These are phyloP conservation scores for Montipora sp. DNA, from an alignment of 64 coral and sea anemone genomes.

Conservation along the genomic window DNA sequence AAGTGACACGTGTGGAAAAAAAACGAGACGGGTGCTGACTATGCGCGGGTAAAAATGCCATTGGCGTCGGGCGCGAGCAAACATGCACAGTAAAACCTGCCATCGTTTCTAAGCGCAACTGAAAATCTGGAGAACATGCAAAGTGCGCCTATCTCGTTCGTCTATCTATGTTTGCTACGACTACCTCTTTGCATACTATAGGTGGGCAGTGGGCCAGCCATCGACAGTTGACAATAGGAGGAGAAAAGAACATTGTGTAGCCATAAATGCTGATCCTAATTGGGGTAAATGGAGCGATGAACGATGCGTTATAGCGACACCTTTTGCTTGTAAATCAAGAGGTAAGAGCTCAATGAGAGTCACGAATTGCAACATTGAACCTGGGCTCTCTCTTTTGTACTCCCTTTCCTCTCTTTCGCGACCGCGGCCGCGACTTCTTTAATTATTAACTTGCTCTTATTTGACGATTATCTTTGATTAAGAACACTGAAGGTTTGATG, in stretches of 20 bases:
- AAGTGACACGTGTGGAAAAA: too few relatives aligned
- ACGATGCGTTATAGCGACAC: slow-evolving; percentile 42
- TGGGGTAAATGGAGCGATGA: slow-evolving; percentile 79
- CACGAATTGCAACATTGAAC: not conserved
- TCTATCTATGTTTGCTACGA: not conserved
- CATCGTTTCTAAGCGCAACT: too few relatives aligned
- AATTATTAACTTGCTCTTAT: too few relatives aligned
- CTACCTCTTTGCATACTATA: not conserved
- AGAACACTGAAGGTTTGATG: too few relatives aligned
- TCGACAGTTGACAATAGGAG: not conserved
- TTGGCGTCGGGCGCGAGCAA: not conserved
- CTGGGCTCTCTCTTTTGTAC: too few relatives aligned
- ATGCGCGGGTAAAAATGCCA: not conserved
- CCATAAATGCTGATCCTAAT: slow-evolving; percentile 60
- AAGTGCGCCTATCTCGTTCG: too few relatives aligned
- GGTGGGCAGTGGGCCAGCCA: slow-evolving; percentile 61
- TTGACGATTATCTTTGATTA: too few relatives aligned
- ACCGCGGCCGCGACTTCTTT: too few relatives aligned
- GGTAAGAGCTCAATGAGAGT: not conserved
- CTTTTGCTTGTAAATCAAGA: slow-evolving; percentile 71
- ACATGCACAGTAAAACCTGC: not conserved
- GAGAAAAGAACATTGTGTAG: slow-evolving; percentile 52
- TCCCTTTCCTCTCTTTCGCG: too few relatives aligned
- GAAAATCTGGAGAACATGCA: too few relatives aligned
- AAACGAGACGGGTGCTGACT: too few relatives aligned